Evolutionary conservation across 2,797 vertebrate genomes (phyloP).

Genomic region (Poeciliopsis infans): DNA sequence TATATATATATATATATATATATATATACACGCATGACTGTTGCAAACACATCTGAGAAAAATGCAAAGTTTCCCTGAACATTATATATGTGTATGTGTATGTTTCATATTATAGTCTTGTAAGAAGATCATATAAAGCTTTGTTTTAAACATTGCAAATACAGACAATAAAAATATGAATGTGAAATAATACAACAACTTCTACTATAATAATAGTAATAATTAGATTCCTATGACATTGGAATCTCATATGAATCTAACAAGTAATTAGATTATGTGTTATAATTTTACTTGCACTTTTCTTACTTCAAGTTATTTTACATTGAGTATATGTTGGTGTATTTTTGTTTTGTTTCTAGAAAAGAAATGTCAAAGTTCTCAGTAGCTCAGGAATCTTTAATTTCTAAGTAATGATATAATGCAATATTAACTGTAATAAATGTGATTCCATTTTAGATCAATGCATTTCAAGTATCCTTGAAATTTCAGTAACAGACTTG

Average conservation of each 20-base stretch:
- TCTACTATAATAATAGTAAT: not conserved
- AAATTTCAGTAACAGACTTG: conserved; percentile 1
- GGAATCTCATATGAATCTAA: too few species aligned
- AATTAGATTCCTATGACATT: not conserved
- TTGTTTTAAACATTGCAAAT: not conserved
- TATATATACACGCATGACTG: too few species aligned
- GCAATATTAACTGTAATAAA: not conserved
- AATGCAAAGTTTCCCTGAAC: too few species aligned
- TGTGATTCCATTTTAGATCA: not conserved
- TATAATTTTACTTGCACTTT: not conserved
- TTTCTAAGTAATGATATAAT: conserved; percentile 29
- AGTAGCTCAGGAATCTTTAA: conserved; percentile 21
- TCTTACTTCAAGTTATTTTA: not conserved
- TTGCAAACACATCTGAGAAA: too few species aligned
- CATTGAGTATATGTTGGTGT: not conserved
- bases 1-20: too few species aligned
- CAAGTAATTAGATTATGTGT: not conserved
- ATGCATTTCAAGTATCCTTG: not conserved
- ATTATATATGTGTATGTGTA: too few species aligned
- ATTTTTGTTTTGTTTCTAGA: conserved; percentile 18
- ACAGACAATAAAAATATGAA: not conserved
- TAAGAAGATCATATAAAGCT: not conserved
- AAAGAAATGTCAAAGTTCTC: conserved; percentile 22
- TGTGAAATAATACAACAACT: not conserved
- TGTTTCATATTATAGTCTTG: not conserved